Base-by-base conservation (phyloP, 2,797 vertebrate genomes). In the Chelmon rostratus region DNA sequence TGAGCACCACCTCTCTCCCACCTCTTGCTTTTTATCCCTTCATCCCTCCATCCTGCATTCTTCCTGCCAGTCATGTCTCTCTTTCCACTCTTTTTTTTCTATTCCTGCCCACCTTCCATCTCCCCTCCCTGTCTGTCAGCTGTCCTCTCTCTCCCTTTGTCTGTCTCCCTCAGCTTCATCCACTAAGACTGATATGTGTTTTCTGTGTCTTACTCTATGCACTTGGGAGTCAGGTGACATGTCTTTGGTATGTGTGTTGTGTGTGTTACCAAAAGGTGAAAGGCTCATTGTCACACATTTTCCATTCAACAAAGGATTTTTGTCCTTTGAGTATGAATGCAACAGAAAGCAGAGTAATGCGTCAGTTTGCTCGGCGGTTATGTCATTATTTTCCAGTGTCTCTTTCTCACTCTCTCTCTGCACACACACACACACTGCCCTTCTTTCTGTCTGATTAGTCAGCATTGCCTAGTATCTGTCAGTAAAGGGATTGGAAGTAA, bases 401-500 rank as follows among this genome's bases (percentile, higher is more conserved):
- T 68, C 59, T 82, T 66, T 61, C 58, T 68, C 18, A 1, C 37
- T 65, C 53, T 54, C 44, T 68, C 40, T 16, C 53, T 72, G 21
- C 8, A 37, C 53, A 38, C 73, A 82, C 47, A n/a, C 53, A 59
- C 38, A 59, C 66, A 25, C 6, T 58, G 65, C 9, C 62, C 56
- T 64, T 76, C 75, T 87, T 61, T 79, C 71, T 86, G 73, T 85
- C 49, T 86, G 85, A 90, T 92, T 89, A 89, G 89, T 93, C 89
- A 91, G 85, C 88, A 83, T 61, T 68, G 76, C 85, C 42, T 73
- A 16, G 58, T 78, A 56, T 87, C 59, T 75, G 73, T 84, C 82
- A 73, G 62, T 28, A 7, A 78, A 86, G 44, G 12, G 13, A 54
- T 3, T 28, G 42, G 16, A 58, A 23, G 23, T 1, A 33, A 19